A percentile compares a stretch with the other conserved stretches of the same genome.
Conservation (phyloP, 2,113 vertebrate species). For the Tachycineta bicolor region DNA sequence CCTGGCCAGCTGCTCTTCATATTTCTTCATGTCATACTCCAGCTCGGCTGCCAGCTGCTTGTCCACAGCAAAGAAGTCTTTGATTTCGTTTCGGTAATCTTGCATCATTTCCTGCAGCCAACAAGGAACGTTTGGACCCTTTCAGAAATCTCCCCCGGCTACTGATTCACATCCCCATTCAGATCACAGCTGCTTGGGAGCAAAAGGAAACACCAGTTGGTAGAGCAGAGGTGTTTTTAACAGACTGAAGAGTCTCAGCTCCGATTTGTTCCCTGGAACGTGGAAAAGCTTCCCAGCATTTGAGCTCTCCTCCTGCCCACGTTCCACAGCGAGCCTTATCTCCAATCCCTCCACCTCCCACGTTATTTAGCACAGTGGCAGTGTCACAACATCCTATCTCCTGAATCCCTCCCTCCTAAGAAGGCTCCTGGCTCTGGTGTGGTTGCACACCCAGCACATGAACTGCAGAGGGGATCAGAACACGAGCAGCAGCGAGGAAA, state of each 20-base stretch:
- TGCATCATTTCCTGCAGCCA: slow-evolving; percentile 88
- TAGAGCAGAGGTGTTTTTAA: slow-evolving; percentile 66
- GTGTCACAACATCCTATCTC: slow-evolving; percentile 22
- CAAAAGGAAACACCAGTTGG: slow-evolving; percentile 66
- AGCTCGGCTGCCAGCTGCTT: slow-evolving; percentile 91
- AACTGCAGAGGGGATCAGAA: background rate
- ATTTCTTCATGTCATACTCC: slow-evolving; percentile 90
- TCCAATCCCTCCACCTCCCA: slow-evolving; percentile 34
- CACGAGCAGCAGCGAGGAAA: background rate
- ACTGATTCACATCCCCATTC: slow-evolving; percentile 53
- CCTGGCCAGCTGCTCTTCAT: slow-evolving; percentile 78
- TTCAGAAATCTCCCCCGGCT: slow-evolving; percentile 31
- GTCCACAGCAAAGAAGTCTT: slow-evolving; percentile 88
- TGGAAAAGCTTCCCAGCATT: background rate
- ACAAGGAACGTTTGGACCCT: background rate
- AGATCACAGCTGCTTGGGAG: slow-evolving; percentile 55
- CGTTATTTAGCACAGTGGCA: slow-evolving; percentile 25
- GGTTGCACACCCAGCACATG: background rate
- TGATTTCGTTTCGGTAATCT: slow-evolving; percentile 89
- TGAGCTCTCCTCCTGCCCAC: slow-evolving; percentile 25
- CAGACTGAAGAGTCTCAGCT: slow-evolving; percentile 31
- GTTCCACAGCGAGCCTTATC: background rate
- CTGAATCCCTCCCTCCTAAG: background rate
- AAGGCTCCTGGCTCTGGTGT: background rate
- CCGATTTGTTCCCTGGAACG: slow-evolving; percentile 23